phyloP scores from a whole-genome alignment of 1,140 invertebrate genomes.

The Calephelis virginiensis region DNA sequence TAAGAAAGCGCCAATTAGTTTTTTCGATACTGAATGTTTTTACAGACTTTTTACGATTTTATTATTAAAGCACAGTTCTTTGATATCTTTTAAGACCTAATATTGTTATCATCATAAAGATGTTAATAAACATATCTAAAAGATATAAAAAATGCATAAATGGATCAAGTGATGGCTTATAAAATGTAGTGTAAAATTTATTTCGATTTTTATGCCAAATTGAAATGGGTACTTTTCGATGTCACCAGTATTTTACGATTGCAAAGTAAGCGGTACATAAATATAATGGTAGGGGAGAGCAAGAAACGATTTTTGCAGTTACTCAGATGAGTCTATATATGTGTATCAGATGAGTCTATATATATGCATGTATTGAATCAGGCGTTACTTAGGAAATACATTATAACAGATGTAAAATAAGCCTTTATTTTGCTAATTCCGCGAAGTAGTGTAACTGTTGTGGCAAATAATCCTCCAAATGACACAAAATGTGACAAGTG shows the following conservation, averaged over 20 bases:
- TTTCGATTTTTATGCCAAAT: slow-evolving; percentile 19
- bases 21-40: background rate
- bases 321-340: background rate
- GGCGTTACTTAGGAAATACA: no score
- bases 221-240: slow-evolving; percentile 1
- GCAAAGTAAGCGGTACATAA: slow-evolving; percentile 23
- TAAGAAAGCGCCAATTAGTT: background rate
- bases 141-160: slow-evolving; percentile 11
- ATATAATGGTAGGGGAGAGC: background rate
- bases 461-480: no score
- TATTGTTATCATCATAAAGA: slow-evolving; percentile 4
- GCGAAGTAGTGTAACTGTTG: no score
- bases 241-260: slow-evolving; percentile 25
- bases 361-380: no score
- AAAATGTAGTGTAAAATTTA: background rate
- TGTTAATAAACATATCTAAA: background rate
- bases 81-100: background rate
- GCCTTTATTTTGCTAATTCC: no score
- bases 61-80: slow-evolving; percentile 7
- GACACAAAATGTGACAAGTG: no score
- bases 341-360: no score
- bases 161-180: slow-evolving; percentile 16
- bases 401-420: no score
- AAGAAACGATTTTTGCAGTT: background rate
- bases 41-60: background rate